These are phyloP conservation scores for Pogona vitticeps DNA, from an alignment of 2,113 vertebrate genomes.

Conservation along the genomic window DNA sequence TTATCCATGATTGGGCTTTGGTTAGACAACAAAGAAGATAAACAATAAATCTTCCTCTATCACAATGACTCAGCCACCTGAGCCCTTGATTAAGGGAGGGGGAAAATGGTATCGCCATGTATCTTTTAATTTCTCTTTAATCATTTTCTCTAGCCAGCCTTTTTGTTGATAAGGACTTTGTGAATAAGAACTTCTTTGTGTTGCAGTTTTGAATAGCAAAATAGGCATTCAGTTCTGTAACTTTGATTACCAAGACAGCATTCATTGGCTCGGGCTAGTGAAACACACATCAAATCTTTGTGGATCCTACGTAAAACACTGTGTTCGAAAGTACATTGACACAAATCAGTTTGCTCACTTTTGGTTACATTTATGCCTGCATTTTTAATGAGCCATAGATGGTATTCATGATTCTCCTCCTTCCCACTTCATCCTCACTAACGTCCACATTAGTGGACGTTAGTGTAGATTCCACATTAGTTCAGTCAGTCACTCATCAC, in stretches of 20 bases:
- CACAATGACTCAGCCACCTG: neutral
- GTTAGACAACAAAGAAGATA: neutral
- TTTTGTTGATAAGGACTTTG: neutral
- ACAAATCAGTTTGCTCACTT: neutral
- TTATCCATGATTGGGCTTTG: neutral
- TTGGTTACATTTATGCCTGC: neutral
- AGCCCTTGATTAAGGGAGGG: neutral
- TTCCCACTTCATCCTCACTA: neutral
- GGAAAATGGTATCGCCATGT: neutral
- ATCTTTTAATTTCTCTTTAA: constrained; percentile 1
- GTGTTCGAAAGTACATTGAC: neutral
- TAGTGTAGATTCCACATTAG: neutral
- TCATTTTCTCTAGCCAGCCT: neutral
- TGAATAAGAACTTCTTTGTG: neutral
- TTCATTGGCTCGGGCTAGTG: neutral
- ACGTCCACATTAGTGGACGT: neutral
- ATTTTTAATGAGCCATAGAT: neutral
- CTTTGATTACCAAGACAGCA: neutral
- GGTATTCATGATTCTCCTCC: neutral
- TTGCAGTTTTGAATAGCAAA: constrained; percentile 1
- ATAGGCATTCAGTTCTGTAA: neutral
- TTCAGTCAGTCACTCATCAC: no score
- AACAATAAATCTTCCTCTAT: neutral
- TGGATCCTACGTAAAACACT: no score
- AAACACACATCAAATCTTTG: neutral